phyloP scores from a whole-genome alignment of 2,888 invertebrate species.

The Lutraria lutraria region DNA sequence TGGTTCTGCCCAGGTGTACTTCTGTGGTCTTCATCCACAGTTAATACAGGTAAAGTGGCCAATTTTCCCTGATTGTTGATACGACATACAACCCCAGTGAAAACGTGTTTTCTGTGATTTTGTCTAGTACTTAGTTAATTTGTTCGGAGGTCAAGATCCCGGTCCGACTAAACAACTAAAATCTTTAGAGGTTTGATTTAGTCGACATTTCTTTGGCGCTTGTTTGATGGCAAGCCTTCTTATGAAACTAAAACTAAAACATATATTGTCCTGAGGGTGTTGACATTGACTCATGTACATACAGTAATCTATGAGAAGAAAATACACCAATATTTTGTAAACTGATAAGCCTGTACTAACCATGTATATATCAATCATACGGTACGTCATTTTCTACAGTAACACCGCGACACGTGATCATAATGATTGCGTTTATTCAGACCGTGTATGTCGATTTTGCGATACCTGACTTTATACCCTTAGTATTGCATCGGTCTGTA shows the following conservation, averaged over 20 bases:
- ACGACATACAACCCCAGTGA: background rate
- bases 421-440: background rate
- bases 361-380: background rate
- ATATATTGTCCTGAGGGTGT: background rate
- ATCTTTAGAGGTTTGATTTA: background rate
- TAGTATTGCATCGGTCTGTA: no score
- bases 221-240: background rate
- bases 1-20: no score
- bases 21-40: background rate
- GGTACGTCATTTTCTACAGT: background rate
- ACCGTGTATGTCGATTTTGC: background rate
- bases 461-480: no score
- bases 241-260: background rate
- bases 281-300: background rate
- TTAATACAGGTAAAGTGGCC: background rate
- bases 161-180: background rate
- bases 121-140: no score
- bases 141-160: no score
- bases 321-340: constrained; percentile 9
- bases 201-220: background rate
- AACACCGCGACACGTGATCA: background rate
- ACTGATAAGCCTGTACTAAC: constrained; percentile 8
- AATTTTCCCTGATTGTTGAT: background rate
- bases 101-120: no score
- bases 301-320: background rate